Percentiles rank a stretch among this genome's conserved stretches.
phyloP scores from a whole-genome alignment of 2,797 vertebrate species.

The Miichthys miiuy region DNA sequence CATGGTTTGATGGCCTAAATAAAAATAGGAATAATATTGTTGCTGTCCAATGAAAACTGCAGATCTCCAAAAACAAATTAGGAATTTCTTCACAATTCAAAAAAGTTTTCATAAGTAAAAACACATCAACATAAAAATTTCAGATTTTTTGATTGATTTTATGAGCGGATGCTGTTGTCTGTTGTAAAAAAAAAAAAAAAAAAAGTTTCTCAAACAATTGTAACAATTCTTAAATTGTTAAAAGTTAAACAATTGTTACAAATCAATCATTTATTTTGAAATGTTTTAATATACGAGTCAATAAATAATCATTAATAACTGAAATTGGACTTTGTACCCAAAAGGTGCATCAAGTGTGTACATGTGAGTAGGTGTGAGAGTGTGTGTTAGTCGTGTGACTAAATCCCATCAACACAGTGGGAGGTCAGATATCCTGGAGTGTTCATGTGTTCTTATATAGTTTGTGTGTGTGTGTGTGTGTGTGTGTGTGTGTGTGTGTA shows the following conservation, averaged over 20 bases:
- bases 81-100: constrained; percentile 41
- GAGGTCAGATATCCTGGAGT: constrained; percentile 47
- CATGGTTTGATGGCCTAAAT: constrained; percentile 83
- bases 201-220: not conserved
- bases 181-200: not conserved
- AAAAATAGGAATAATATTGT: constrained; percentile 78
- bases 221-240: no score
- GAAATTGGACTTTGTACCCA: not conserved
- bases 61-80: constrained; percentile 54
- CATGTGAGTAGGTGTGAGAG: not conserved
- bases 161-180: not conserved
- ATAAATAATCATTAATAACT: not conserved
- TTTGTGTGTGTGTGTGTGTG: not conserved
- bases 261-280: not conserved
- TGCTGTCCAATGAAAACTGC: constrained; percentile 65
- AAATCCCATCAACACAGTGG: constrained; percentile 62
- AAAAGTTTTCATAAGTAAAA: constrained; percentile 9
- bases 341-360: not conserved
- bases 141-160: not conserved
- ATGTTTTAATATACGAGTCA: not conserved
- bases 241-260: not conserved
- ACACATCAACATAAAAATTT: not conserved
- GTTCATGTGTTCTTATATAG: constrained; percentile 35
- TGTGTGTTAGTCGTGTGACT: constrained; percentile 4
- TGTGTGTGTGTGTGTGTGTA: not conserved